Base-by-base conservation (phyloP, 1,140 invertebrate species). In the Drosophila pallidifrons region DNA sequence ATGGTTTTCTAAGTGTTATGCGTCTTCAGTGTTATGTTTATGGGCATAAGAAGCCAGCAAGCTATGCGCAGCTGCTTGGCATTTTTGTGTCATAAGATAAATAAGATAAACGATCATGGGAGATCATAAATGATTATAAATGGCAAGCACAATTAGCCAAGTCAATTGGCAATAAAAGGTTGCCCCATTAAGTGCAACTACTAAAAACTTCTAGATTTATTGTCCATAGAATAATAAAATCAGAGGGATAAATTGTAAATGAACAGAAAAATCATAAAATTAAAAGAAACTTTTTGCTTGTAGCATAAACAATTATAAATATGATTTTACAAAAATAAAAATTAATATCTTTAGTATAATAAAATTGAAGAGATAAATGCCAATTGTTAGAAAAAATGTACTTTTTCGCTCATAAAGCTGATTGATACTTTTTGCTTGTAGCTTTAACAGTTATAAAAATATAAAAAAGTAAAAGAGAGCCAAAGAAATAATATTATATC, bases 121-220 rank as follows among this genome's bases (percentile, higher is more conserved):
- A 32, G 35, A 54, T 55, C 74, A 77, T 76, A 77, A 77, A 60
- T 60, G 69, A 65, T 77, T 74, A 69, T 71, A 63, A 76, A 79
- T 76, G 63, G 58, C 57, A 66, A 70, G 46, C 49, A 54, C 43
- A 69, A 59, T 70, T 60, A 52, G 51, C 51, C n/a, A 41, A 57
- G 32, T 38, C 30, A 61, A 35, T 35, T 30, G 45, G 10, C 45
- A 47, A 47, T 61, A 43, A 59, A 52, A 32, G 51, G 51, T n/a
- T 30, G 10, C 6, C 20, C 11, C 20, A 51, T 28, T 5, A 28
- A 30, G 11, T 32, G 10, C 5, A 32, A 28, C 1, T 13, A 43
- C 41, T 43, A 43, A 43, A 43, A 43, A 13, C n/a, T 43, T 43
- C 35, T 43, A n/a, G 41, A 43, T 43, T 43, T 43, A 43, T 43